phyloP scores from a whole-genome alignment of 2,113 vertebrate genomes.

The Vulpes ferrilata region DNA sequence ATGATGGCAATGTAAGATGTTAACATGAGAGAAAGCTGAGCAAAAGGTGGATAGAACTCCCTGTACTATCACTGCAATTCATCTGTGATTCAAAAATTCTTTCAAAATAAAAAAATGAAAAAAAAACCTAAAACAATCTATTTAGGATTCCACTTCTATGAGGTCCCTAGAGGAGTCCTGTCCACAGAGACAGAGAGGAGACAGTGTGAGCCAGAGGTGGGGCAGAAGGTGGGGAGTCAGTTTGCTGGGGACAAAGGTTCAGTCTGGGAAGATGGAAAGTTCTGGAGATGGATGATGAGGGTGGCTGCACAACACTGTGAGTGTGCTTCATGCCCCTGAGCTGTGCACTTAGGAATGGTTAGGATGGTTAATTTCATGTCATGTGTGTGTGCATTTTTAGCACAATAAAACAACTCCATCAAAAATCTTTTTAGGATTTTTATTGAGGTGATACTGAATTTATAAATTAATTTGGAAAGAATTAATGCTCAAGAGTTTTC shows the following conservation, averaged over 20 bases:
- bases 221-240: fast-evolving
- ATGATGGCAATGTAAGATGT: fast-evolving
- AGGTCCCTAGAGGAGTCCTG: not conserved
- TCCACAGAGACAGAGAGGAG: not conserved
- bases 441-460: not conserved
- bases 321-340: not conserved
- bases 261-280: not conserved
- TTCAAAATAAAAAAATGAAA: not conserved
- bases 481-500: not conserved
- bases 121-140: not conserved
- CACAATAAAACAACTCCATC: not conserved
- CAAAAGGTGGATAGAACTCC: not conserved
- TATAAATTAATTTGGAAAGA: not conserved
- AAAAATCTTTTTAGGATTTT: not conserved
- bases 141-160: not conserved
- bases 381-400: not conserved
- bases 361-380: not conserved
- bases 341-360: not conserved
- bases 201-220: not conserved
- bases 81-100: not conserved
- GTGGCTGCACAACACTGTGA: not conserved
- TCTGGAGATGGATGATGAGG: not conserved
- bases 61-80: not conserved
- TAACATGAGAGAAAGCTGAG: not conserved
- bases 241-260: not conserved